Percentiles rank a stretch among this genome's conserved stretches.
phyloP scores from a whole-genome alignment of 2,888 invertebrate species.

The Orthosia incerta region DNA sequence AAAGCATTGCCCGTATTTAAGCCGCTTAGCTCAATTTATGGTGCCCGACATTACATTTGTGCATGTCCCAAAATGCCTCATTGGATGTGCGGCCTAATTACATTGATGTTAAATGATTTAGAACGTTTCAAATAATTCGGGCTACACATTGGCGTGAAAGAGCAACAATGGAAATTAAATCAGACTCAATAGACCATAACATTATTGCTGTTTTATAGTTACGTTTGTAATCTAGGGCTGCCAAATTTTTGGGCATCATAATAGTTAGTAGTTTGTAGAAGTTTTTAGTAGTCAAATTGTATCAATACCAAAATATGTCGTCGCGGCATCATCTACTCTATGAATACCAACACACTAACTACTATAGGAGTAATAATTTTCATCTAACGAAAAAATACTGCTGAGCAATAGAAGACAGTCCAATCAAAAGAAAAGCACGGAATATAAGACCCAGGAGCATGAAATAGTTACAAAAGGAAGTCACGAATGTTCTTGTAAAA shows the following conservation, averaged over 20 bases:
- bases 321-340: neutral
- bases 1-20: slow-evolving; percentile 33
- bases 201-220: neutral
- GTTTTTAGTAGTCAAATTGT: neutral
- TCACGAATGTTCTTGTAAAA: slow-evolving; percentile 34
- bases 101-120: slow-evolving; percentile 32
- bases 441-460: slow-evolving; percentile 16
- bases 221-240: neutral
- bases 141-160: neutral
- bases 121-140: slow-evolving; percentile 14
- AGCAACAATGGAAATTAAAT: neutral
- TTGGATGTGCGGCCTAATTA: slow-evolving; percentile 30
- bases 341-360: neutral
- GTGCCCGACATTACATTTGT: slow-evolving; percentile 24
- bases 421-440: slow-evolving; percentile 28
- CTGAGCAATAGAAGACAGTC: neutral
- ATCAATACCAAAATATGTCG: too few species aligned
- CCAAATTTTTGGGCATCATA: neutral
- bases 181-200: neutral
- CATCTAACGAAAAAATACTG: neutral
- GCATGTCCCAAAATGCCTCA: slow-evolving; percentile 22
- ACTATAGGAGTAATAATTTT: neutral
- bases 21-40: slow-evolving; percentile 41
- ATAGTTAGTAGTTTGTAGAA: neutral
- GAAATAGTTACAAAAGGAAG: slow-evolving; percentile 23